These are phyloP conservation scores for Antitype chi DNA, from an alignment of 2,888 invertebrate species.

Conservation along the genomic window DNA sequence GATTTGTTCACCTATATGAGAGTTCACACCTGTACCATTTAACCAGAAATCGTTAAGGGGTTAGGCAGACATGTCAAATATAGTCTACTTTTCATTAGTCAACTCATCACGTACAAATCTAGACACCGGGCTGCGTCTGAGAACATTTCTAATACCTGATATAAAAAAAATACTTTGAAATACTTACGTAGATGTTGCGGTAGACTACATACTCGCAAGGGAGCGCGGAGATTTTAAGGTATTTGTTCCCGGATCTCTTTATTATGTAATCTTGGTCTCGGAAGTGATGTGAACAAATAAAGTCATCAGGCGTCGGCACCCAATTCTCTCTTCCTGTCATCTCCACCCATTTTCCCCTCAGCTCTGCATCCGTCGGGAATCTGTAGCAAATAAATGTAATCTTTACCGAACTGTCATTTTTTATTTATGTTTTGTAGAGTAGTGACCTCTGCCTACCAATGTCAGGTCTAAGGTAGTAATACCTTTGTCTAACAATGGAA, in stretches of 20 bases:
- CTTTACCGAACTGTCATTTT: neutral
- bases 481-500: neutral
- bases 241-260: constrained; percentile 27
- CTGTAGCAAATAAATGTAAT: constrained; percentile 15
- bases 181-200: constrained; percentile 26
- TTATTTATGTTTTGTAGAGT: neutral
- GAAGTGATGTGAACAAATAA: constrained; percentile 34
- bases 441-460: neutral
- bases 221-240: constrained; percentile 11
- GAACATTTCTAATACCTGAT: neutral
- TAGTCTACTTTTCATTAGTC: neutral
- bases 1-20: neutral
- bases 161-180: neutral
- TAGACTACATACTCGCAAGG: constrained; percentile 50
- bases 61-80: neutral
- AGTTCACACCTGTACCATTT: neutral
- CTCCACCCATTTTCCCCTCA: neutral
- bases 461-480: neutral
- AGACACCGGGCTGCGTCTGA: neutral
- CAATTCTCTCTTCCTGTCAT: neutral
- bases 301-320: neutral
- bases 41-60: neutral
- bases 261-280: constrained; percentile 29
- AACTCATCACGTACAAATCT: neutral
- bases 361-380: constrained; percentile 14